Conservation (phyloP, 2,113 vertebrate species). For the Clarias gariepinus region DNA sequence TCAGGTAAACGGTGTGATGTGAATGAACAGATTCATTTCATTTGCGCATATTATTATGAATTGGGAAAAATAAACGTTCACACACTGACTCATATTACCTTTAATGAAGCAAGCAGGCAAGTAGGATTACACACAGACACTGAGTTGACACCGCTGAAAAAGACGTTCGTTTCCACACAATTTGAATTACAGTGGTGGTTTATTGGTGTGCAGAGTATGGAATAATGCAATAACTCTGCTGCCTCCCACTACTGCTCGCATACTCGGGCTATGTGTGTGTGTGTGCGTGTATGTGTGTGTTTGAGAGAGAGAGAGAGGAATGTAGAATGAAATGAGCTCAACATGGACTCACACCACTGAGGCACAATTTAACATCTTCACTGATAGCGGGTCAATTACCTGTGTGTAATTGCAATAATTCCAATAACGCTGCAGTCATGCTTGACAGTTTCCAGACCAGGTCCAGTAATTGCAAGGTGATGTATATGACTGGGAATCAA, state of each 20-base stretch:
- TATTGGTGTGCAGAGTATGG: conserved; percentile 51
- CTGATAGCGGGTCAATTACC: conserved; percentile 77
- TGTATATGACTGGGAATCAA: conserved; percentile 75
- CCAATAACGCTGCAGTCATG: conserved; percentile 76
- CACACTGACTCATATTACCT: neutral
- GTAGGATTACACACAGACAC: conserved; percentile 5
- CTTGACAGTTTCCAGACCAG: conserved; percentile 76
- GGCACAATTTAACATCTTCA: conserved; percentile 75
- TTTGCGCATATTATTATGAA: neutral
- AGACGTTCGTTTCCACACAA: conserved; percentile 17
- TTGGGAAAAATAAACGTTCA: conserved; percentile 18
- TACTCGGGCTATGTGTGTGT: conserved; percentile 1
- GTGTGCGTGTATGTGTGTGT: conserved; percentile 5
- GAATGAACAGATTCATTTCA: conserved; percentile 12
- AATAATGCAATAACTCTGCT: conserved; percentile 36
- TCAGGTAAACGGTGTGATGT: neutral
- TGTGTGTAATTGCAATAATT: conserved; percentile 80
- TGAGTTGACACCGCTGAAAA: conserved; percentile 18
- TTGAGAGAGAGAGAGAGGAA: conserved; percentile 45
- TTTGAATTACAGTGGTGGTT: conserved; percentile 34
- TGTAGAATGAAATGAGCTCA: conserved; percentile 66
- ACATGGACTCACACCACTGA: conserved; percentile 67
- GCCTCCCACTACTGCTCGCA: conserved; percentile 18
- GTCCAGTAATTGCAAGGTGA: conserved; percentile 76
- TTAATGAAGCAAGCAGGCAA: conserved; percentile 30